phyloP scores from a whole-genome alignment of 2,797 vertebrate genomes.

The Sciaenops ocellatus region DNA sequence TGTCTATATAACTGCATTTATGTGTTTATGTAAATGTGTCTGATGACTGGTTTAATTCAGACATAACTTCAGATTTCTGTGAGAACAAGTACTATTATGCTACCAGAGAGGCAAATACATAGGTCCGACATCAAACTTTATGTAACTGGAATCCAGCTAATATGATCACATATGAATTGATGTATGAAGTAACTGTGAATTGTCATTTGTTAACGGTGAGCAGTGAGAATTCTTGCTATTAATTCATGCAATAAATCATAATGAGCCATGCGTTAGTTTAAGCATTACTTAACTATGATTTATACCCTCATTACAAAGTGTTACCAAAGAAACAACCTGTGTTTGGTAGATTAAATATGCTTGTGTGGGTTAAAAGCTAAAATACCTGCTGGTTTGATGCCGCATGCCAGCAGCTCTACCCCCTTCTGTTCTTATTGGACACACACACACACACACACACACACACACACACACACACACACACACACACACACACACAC shows the following conservation, averaged over 20 bases:
- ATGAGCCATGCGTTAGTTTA: not conserved
- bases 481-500: not conserved
- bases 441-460: not conserved
- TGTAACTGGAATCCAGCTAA: not conserved
- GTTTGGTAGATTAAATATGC: too few relatives aligned
- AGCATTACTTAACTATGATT: not conserved
- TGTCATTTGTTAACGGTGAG: not conserved
- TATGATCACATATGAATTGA: not conserved
- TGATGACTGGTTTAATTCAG: too few relatives aligned
- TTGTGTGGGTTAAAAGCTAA: conserved; percentile 3
- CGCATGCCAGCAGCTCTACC: not conserved
- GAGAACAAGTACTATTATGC: not conserved
- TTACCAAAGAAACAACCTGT: not conserved
- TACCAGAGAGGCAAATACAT: not conserved
- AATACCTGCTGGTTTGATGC: not conserved
- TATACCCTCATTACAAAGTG: not conserved
- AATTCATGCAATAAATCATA: not conserved
- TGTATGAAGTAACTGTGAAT: not conserved
- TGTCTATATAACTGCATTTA: too few relatives aligned
- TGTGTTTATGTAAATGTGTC: too few relatives aligned
- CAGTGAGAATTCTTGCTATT: not conserved
- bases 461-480: conserved; percentile 19
- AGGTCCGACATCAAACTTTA: not conserved
- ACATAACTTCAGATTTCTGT: not conserved
- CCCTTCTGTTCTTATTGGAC: not conserved